Conservation (phyloP, 1,140 invertebrate genomes). For the Propsilocerus akamusi region DNA sequence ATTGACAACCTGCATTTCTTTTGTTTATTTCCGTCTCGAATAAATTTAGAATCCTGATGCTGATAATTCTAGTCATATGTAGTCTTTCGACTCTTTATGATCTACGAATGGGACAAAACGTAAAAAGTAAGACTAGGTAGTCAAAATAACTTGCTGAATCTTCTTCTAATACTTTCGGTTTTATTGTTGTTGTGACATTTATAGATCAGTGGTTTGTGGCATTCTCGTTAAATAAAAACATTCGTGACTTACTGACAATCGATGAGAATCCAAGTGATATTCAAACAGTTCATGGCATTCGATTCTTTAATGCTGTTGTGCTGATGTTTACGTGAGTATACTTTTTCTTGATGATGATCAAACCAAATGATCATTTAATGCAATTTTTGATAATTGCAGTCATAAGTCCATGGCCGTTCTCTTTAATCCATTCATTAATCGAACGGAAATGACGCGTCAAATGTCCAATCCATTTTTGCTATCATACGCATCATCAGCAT, state of each 20-base stretch:
- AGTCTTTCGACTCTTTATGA: conserved; percentile 21
- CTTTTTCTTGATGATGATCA: neutral
- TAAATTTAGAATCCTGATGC: conserved; percentile 19
- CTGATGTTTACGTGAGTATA: conserved; percentile 27
- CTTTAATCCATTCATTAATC: conserved; percentile 47
- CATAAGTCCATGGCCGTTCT: conserved; percentile 59
- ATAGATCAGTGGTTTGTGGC: conserved; percentile 28
- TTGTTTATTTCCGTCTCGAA: conserved; percentile 3
- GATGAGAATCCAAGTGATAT: conserved; percentile 31
- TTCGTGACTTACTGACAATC: conserved; percentile 30
- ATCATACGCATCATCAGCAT: conserved; percentile 26
- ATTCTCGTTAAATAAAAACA: conserved; percentile 42
- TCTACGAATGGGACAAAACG: neutral
- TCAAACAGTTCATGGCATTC: conserved; percentile 35
- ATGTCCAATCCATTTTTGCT: neutral
- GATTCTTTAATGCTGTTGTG: conserved; percentile 38
- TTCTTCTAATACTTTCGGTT: conserved; percentile 9
- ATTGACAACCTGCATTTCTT: neutral
- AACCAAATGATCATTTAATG: neutral
- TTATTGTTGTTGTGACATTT: conserved; percentile 12
- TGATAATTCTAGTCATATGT: conserved; percentile 16
- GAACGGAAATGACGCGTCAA: conserved; percentile 34
- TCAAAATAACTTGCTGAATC: neutral
- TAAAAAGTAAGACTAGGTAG: neutral
- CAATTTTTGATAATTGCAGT: neutral